Conservation (phyloP, 2,113 vertebrate species). For the Antechinus stuartii region DNA sequence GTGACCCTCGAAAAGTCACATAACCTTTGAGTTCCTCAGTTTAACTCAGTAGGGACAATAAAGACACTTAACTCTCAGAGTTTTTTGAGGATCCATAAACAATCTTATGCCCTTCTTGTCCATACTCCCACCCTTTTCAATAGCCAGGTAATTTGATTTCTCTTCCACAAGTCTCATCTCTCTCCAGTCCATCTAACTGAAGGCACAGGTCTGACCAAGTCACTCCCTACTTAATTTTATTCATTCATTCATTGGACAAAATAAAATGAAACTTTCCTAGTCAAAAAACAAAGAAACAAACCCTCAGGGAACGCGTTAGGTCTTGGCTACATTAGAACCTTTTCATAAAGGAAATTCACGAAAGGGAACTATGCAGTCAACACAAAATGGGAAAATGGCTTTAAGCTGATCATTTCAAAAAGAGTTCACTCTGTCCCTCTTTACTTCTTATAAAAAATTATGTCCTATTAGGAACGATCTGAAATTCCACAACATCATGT, state of each 20-base stretch:
- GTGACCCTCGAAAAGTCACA: not conserved
- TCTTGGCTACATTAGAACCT: constrained; percentile 55
- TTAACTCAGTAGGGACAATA: not conserved
- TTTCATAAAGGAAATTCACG: constrained; percentile 57
- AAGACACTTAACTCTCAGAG: not conserved
- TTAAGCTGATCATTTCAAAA: constrained; percentile 5
- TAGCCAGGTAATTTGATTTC: not conserved
- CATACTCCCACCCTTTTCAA: not conserved
- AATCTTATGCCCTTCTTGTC: not conserved
- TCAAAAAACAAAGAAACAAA: constrained; percentile 24
- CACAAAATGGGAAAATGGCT: not conserved
- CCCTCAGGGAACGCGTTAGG: constrained; percentile 39
- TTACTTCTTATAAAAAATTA: constrained; percentile 19
- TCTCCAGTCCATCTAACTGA: not conserved
- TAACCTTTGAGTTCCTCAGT: not conserved
- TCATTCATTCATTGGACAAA: constrained; percentile 7
- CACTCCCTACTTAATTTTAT: not conserved
- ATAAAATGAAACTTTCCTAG: constrained; percentile 46
- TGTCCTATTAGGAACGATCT: not conserved
- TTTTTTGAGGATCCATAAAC: not conserved
- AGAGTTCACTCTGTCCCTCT: not conserved
- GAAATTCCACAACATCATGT: constrained; percentile 14
- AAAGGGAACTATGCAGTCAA: constrained; percentile 56
- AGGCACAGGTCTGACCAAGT: not conserved
- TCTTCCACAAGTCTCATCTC: not conserved